Base-by-base conservation (phyloP, 1,140 invertebrate species). In the Drosophila triauraria region DNA sequence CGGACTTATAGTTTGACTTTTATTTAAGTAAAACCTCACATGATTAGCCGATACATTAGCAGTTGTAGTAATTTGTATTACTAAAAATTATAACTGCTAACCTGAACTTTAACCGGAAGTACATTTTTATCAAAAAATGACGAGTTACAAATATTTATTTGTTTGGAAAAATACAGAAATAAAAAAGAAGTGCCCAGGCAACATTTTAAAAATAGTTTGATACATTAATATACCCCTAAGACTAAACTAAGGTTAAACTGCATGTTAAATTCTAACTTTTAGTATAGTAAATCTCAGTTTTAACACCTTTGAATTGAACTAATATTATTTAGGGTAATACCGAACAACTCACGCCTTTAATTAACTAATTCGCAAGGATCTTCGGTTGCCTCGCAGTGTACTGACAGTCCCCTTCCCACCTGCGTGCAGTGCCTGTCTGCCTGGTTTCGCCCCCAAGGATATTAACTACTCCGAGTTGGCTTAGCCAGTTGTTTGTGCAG, bases 401-500 rank as follows among this genome's bases (percentile, higher is more conserved):
- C 35, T 56, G 10, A 8, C n/a, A 60, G 4, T n/a, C 7, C 67
- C 20, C 35, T 43, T 42, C 0, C 30, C 20, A 20, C 1, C 63
- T 17, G 42, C 42, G 30, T 54, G 32, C 65, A 56, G 17, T 25
- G 51, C 35, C 27, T 48, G 64, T 70, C 50, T 58, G 51, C 43
- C 64, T 46, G 51, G 5, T 12, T 44, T 25, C 27, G 70, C 70
- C 70, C 70, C 70, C 70, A 72, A 74, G 70, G 70, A 74, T 74
- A 74, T 74, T 74, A 74, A 74, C 68, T 72, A 40, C 70, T 58
- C 38, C n/a, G 23, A 72, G 70, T 72, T 74, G 70, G 70, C 68
- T 74, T 59, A 72, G 68, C 68, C 70, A 72, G 68, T 74, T 74
- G 70, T 72, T 74, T 72, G 70, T 74, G 75, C 42, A 62, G 67